phyloP scores from a whole-genome alignment of 64 coral and sea anemone genomes.

The Stylophora pistillata region DNA sequence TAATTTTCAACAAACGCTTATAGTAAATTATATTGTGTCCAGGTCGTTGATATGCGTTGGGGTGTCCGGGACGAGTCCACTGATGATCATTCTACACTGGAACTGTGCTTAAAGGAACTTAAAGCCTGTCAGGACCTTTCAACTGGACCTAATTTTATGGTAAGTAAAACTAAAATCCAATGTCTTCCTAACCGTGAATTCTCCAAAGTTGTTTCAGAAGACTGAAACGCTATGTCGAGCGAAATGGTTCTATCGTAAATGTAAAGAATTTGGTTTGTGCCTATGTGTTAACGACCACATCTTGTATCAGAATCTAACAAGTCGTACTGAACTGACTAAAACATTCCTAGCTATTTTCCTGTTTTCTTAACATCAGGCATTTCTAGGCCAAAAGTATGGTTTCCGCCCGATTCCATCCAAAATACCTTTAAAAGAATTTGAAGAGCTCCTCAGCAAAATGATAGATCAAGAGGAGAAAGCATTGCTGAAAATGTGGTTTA shows the following conservation, averaged over 20 bases:
- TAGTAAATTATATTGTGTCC: background rate
- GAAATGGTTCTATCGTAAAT: too few relatives aligned
- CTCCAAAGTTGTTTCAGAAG: too few relatives aligned
- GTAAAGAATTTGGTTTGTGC: too few relatives aligned
- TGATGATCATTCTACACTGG: slow-evolving; percentile 80
- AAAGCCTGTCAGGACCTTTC: slow-evolving; percentile 79
- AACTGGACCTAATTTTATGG: slow-evolving; percentile 89
- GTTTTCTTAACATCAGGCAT: slow-evolving; percentile 20
- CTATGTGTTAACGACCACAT: too few relatives aligned
- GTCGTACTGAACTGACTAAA: background rate
- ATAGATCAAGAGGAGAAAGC: slow-evolving; percentile 19
- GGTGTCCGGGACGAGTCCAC: slow-evolving; percentile 74
- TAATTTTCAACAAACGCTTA: background rate
- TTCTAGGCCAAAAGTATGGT: slow-evolving; percentile 68
- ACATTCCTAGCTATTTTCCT: background rate
- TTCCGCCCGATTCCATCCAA: slow-evolving; percentile 66
- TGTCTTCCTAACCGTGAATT: background rate
- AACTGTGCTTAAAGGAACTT: slow-evolving; percentile 83
- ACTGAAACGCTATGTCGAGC: too few relatives aligned
- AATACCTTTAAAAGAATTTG: slow-evolving; percentile 38
- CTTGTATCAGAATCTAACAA: background rate
- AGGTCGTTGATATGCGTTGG: slow-evolving; percentile 94
- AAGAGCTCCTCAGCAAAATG: slow-evolving; percentile 34
- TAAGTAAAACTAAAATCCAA: background rate
- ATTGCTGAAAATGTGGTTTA: slow-evolving; percentile 51